Conservation (phyloP, 2,797 vertebrate genomes). For the Morus bassanus region DNA sequence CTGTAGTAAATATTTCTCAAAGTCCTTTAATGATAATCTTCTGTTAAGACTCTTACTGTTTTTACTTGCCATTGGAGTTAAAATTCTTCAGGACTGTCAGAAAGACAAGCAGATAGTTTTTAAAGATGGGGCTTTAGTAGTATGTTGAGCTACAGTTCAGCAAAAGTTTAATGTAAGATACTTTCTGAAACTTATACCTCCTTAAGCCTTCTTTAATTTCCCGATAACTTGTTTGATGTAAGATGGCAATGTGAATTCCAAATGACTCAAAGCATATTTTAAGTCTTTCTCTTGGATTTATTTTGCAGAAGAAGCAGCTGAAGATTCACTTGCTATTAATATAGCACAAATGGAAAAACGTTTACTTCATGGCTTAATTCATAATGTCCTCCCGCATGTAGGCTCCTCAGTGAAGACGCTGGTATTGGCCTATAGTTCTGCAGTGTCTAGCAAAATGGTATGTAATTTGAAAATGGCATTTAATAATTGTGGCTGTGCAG, state of each 20-base stretch:
- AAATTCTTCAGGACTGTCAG: not conserved
- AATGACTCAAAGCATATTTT: not conserved
- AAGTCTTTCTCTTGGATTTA: slow-evolving; percentile 5
- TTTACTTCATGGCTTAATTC: slow-evolving; percentile 91
- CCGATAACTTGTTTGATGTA: not conserved
- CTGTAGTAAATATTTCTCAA: not conserved
- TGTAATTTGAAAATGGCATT: not conserved
- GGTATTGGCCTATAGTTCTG: slow-evolving; percentile 92
- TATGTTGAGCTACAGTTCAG: not conserved
- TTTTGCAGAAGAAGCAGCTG: slow-evolving; percentile 82
- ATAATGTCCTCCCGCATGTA: slow-evolving; percentile 88
- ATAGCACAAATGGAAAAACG: slow-evolving; percentile 89
- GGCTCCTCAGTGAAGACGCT: slow-evolving; percentile 90
- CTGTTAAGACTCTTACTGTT: not conserved
- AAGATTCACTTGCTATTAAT: slow-evolving; percentile 82
- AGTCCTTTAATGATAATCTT: not conserved
- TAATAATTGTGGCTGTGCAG: not conserved
- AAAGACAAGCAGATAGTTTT: not conserved
- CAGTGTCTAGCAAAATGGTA: slow-evolving; percentile 97
- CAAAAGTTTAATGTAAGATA: not conserved
- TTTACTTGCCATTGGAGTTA: not conserved
- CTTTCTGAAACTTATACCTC: not conserved
- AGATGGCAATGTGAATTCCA: not conserved
- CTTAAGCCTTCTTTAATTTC: not conserved
- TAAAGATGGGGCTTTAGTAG: not conserved